Evolutionary conservation across 2,888 invertebrate species (phyloP), one percentile per base, ranked within the genome.

Genomic region (Clitarchus hookeri): DNA sequence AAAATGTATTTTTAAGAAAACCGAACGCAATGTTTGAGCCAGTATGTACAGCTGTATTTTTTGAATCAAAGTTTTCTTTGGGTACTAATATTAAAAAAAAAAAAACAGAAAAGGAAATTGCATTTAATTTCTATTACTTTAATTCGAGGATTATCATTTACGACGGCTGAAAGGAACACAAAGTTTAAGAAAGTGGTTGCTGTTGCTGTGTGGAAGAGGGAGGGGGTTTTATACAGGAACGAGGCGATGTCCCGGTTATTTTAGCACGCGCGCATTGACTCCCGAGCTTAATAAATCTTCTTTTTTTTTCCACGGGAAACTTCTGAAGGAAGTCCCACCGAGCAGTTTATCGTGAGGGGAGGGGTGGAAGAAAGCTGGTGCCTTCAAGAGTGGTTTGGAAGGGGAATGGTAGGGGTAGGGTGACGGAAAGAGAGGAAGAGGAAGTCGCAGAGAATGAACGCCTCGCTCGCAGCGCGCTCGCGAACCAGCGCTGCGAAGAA

Each of bases 211-310:
- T n/a, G n/a, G n/a, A n/a, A n/a, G 23, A 6, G 65, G 13, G 8
- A 2, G 65, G 23, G 8, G 65, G 65, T 6, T 8, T 3, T 6
- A 23, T 65, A n/a, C 65, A 65, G 65, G n/a, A 65, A 8, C 13
- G 65, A n/a, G 65, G 65, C 23, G 65, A 65, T n/a, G 65, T 65
- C 65, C 65, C 65, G 23, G 65, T 65, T 65, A 65, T 65, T 65
- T 65, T 65, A 65, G 65, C 65, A n/a, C 65, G 65, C 65, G 65
- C 65, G 65, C 65, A 65, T 65, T 65, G 65, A 65, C 65, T n/a
- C 65, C n/a, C 23, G 23, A n/a, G 65, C 65, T 65, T 65, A 65
- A 65, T 65, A 65, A 65, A 65, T 65, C 65, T 65, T 53, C 6
- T 53, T 65, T 65, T 65, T 65, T n/a, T 23, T 65, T 65, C 23